These are phyloP conservation scores for Sciurus niger DNA, from an alignment of 2,113 vertebrate species.

Conservation along the genomic window DNA sequence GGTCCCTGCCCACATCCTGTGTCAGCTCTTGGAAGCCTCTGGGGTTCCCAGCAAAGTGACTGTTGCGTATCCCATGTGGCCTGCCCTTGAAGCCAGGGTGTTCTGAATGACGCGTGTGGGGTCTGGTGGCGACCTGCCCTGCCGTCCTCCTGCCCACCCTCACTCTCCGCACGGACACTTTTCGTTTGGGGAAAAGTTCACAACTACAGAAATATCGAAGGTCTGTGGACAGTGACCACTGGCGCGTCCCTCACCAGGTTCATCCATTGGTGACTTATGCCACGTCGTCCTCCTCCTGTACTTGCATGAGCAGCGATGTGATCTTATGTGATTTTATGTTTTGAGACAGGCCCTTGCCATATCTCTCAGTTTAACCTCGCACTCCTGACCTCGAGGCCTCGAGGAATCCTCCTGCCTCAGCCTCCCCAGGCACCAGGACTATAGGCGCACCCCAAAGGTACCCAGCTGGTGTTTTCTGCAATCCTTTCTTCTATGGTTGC, in stretches of 20 bases:
- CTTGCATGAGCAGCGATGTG: no score
- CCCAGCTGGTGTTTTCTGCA: neutral
- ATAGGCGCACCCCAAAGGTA: no score
- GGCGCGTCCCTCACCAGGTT: neutral
- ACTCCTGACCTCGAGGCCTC: neutral
- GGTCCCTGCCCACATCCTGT: no score
- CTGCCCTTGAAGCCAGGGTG: no score
- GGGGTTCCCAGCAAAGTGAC: neutral
- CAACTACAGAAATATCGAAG: neutral
- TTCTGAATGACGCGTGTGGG: neutral
- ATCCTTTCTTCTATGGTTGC: neutral
- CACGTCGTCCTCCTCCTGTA: rapidly evolving
- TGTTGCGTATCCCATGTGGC: neutral
- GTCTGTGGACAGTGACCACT: no score
- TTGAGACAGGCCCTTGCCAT: no score
- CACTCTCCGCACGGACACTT: neutral
- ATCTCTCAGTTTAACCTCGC: no score
- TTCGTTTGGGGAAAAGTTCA: neutral
- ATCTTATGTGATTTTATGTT: neutral
- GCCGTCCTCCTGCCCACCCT: neutral
- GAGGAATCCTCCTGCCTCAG: neutral
- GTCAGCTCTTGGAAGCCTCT: no score
- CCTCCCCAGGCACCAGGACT: neutral
- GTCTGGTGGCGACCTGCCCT: neutral
- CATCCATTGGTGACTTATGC: neutral